Conservation (phyloP, 2,888 invertebrate genomes). For the Thera obeliscata region DNA sequence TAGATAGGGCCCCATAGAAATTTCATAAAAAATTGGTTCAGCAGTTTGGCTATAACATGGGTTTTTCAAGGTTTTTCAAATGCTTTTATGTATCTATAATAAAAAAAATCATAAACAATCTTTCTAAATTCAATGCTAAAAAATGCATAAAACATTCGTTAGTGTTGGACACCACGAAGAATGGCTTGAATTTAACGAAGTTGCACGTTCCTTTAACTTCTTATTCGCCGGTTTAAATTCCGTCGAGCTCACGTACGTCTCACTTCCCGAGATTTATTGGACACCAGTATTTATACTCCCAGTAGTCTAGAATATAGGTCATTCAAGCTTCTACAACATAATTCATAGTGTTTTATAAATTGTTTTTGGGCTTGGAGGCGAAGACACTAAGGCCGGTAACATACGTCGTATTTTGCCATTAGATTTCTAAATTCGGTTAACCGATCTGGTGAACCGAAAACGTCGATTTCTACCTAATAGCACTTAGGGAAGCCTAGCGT, state of each 20-base stretch:
- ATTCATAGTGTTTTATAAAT: constrained; percentile 10
- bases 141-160: constrained; percentile 26
- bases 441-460: no score
- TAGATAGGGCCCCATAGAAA: no score
- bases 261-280: constrained; percentile 65
- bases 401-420: no score
- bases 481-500: no score
- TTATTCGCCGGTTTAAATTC: constrained; percentile 67
- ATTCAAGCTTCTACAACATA: constrained; percentile 26
- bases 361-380: background rate
- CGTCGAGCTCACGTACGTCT: constrained; percentile 65
- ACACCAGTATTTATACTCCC: constrained; percentile 55
- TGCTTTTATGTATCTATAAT: no score
- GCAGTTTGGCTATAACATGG: no score
- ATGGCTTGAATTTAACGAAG: constrained; percentile 59
- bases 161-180: constrained; percentile 36
- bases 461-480: no score
- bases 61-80: no score
- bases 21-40: no score
- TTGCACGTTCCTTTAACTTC: constrained; percentile 61
- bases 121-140: background rate
- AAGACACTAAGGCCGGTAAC: background rate
- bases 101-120: no score
- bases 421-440: no score
- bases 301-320: constrained; percentile 30